Evolutionary conservation across 2,888 invertebrate species (phyloP).

Genomic region (Rotaria sp.): DNA sequence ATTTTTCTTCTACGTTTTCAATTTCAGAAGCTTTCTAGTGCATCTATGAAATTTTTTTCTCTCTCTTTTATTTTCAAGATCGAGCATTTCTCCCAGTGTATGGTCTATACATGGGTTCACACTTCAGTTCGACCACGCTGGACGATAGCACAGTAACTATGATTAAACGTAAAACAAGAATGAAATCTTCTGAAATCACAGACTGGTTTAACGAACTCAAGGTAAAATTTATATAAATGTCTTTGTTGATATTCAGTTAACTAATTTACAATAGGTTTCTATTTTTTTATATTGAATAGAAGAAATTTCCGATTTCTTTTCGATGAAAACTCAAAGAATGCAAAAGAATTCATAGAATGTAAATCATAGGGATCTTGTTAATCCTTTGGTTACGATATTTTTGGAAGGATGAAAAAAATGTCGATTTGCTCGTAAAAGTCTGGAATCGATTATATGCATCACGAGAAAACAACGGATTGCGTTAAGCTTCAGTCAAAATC

Average conservation of each 20-base stretch:
- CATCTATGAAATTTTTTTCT: background rate
- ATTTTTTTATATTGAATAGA: background rate
- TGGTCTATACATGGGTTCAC: background rate
- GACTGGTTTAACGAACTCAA: slow-evolving; percentile 6
- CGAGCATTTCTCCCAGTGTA: background rate
- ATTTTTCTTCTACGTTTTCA: background rate
- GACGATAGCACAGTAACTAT: background rate
- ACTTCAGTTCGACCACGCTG: slow-evolving; percentile 2
- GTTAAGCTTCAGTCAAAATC: too few species aligned
- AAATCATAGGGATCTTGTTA: too few species aligned
- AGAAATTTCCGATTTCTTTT: background rate
- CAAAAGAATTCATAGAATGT: too few species aligned
- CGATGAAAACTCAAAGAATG: background rate
- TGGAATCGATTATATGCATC: too few species aligned
- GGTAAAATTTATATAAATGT: background rate
- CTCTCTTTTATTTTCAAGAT: background rate
- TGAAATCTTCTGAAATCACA: background rate
- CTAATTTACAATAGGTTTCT: background rate
- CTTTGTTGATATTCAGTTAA: background rate
- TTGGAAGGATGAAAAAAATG: too few species aligned
- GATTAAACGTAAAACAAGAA: slow-evolving; percentile 23
- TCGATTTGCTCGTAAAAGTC: too few species aligned
- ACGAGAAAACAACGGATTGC: too few species aligned
- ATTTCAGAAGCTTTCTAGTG: too few species aligned
- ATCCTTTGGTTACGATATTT: too few species aligned